Conservation (phyloP, 2,888 invertebrate species). For the Megaustenia siamemsis region DNA sequence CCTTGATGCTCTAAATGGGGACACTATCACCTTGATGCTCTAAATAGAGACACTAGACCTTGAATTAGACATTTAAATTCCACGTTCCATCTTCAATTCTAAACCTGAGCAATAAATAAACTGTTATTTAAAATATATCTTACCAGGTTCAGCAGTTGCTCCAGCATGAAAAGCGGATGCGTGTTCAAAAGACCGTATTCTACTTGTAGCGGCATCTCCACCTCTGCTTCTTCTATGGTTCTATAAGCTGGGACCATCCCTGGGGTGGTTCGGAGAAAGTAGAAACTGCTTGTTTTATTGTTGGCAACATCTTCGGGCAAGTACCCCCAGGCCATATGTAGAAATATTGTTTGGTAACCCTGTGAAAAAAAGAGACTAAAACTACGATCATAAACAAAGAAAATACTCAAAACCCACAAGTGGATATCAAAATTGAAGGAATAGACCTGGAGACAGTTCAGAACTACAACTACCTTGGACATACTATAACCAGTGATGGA, state of each 20-base stretch:
- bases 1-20: no score
- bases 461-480: no score
- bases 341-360: slow-evolving; percentile 9
- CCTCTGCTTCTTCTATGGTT: slow-evolving; percentile 72
- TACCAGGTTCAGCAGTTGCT: slow-evolving; percentile 84
- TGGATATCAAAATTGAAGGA: no score
- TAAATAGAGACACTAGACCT: no score
- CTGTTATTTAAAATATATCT: slow-evolving; percentile 62
- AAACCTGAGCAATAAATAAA: no score
- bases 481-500: no score
- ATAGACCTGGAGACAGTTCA: no score
- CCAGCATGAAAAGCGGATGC: slow-evolving; percentile 79
- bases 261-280: slow-evolving; percentile 71
- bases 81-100: no score
- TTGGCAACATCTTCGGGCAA: slow-evolving; percentile 41
- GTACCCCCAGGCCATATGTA: slow-evolving; percentile 41
- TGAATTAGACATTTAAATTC: no score
- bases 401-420: no score
- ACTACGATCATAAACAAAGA: no score
- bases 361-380: neutral
- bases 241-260: slow-evolving; percentile 79
- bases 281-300: slow-evolving; percentile 29
- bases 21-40: no score
- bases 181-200: slow-evolving; percentile 86
- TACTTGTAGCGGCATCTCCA: slow-evolving; percentile 85